Evolutionary conservation across 2,888 invertebrate genomes (phyloP), one percentile per base, ranked within the genome.

Genomic region (Celastrina argiolus): DNA sequence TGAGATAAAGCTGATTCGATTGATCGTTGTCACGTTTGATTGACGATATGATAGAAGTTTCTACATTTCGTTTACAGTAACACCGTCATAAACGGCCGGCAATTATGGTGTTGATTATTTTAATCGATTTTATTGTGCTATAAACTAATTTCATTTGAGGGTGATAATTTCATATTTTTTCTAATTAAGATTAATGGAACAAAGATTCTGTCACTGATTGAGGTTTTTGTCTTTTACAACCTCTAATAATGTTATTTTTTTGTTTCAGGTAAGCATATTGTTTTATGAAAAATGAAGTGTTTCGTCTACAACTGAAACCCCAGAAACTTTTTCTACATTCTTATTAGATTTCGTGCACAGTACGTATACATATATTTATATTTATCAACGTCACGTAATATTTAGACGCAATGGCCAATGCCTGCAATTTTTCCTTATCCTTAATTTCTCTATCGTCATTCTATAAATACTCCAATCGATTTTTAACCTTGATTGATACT

Each of bases 11-110:
- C 22, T 22, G 61, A 61, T 12, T 61, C 8, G 6, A 36, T 39
- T 18, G 39, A 39, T 61, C 61, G 36, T 22, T 61, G 61, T 61
- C 39, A 61, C 61, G 18, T 34, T 61, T 36, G 61, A 61, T 22
- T 61, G 18, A 58, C 28, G 28, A 16, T 58, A 58, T 31, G 58
- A 58, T 58, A 31, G 31, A 31, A 31, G n/a, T 31, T 58, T 31
- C 31, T 58, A 31, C 14, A 56, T 56, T 28, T 56, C 28, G 51
- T 26, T 51, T 51, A 51, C 51, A 51, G 51, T 22, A 6, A 16
- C 31, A 31, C 58, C 31, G 16, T 31, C 8, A 31, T 58, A 31
- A 51, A 51, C 28, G 28, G n/a, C 31, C n/a, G n/a, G 39, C 39
- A 22, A 12, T 61, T 39, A 39, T 61, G 36, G 61, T 10, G 18